Percentiles rank a stretch among this genome's conserved stretches.
These are phyloP conservation scores for Archips crataeganus DNA, from an alignment of 2,888 invertebrate species.

Conservation along the genomic window DNA sequence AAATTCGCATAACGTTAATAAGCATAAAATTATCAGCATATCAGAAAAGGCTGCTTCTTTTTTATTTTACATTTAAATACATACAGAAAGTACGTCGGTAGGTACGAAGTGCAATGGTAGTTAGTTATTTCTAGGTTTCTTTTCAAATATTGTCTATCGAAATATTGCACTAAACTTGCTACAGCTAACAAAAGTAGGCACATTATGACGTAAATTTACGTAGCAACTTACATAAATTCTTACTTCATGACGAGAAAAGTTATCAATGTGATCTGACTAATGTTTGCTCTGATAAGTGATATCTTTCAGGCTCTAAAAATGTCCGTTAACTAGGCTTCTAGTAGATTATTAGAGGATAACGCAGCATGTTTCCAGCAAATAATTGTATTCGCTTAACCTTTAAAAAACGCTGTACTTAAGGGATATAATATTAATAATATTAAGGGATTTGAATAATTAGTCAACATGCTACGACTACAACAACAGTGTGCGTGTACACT, in stretches of 20 bases:
- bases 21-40: too few relatives aligned
- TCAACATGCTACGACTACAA: too few relatives aligned
- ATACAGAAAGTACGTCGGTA: too few relatives aligned
- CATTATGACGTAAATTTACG: constrained; percentile 14
- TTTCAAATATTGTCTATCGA: neutral
- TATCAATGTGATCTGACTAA: constrained; percentile 58
- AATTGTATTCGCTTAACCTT: neutral
- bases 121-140: too few relatives aligned
- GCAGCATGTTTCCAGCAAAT: neutral
- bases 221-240: constrained; percentile 22
- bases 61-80: too few relatives aligned
- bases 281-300: constrained; percentile 69
- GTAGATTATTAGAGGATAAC: constrained; percentile 23
- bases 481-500: too few relatives aligned
- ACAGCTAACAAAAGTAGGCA: neutral
- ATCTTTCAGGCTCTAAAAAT: constrained; percentile 48
- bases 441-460: neutral
- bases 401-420: constrained; percentile 2
- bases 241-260: constrained; percentile 50
- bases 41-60: too few relatives aligned
- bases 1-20: too few relatives aligned
- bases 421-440: too few relatives aligned
- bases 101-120: too few relatives aligned
- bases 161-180: neutral
- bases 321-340: constrained; percentile 31